These are phyloP conservation scores for Menidia beryllina DNA, from an alignment of 2,113 vertebrate genomes.

Conservation along the genomic window DNA sequence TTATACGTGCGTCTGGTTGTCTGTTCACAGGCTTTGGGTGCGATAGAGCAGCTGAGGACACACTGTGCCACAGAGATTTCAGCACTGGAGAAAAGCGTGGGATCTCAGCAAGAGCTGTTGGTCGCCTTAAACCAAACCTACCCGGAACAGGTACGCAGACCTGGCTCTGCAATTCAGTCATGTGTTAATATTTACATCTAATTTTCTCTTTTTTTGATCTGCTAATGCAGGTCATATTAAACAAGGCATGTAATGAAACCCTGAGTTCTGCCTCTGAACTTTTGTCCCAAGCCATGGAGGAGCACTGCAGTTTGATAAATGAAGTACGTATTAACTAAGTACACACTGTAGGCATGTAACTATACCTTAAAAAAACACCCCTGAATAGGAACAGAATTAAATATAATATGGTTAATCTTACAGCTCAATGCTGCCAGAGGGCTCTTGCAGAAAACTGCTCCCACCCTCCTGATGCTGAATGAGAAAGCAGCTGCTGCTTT, in stretches of 20 bases:
- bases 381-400: not conserved
- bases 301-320: constrained; percentile 78
- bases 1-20: constrained; percentile 13
- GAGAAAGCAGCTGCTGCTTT: constrained; percentile 74
- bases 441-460: constrained; percentile 74
- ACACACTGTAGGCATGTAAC: no score
- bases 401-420: not conserved
- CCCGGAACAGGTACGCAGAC: constrained; percentile 81
- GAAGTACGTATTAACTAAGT: constrained; percentile 70
- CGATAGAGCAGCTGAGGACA: constrained; percentile 81
- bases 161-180: not conserved
- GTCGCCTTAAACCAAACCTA: constrained; percentile 77
- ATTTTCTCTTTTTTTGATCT: no score
- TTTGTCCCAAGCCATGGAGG: constrained; percentile 70
- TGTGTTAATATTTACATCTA: not conserved
- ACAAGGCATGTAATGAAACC: constrained; percentile 47
- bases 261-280: constrained; percentile 61
- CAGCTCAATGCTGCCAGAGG: constrained; percentile 78
- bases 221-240: constrained; percentile 73
- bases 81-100: constrained; percentile 78
- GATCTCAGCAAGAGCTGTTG: constrained; percentile 80
- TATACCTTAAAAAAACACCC: no score
- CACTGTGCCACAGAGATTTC: constrained; percentile 79
- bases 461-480: constrained; percentile 76
- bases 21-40: constrained; percentile 77